A percentile compares a stretch with the other conserved stretches of the same genome.
phyloP scores from a whole-genome alignment of 2,797 vertebrate species.

The Arctocebus calabarensis region DNA sequence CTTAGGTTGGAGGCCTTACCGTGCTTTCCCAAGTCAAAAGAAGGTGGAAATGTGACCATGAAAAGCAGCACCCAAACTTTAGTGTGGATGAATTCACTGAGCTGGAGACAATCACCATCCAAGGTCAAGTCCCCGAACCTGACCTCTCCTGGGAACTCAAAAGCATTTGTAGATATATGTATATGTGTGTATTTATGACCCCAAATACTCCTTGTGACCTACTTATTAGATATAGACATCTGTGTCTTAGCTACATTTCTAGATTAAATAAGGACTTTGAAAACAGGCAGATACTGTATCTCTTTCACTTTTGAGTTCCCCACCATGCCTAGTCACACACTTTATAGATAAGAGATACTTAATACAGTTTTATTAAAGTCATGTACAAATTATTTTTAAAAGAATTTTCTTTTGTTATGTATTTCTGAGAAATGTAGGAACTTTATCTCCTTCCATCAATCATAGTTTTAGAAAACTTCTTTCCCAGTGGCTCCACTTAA shows the following conservation, averaged over 20 bases:
- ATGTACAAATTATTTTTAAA: neutral
- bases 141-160: too few species aligned
- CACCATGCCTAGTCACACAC: neutral
- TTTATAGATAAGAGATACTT: neutral
- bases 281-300: neutral
- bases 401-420: slow-evolving; percentile 39
- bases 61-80: neutral
- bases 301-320: neutral
- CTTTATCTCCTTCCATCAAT: slow-evolving; percentile 58
- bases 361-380: neutral
- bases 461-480: slow-evolving; percentile 78
- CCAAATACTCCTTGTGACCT: neutral
- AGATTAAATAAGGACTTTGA: neutral
- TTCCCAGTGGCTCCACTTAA: slow-evolving; percentile 80
- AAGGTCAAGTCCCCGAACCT: neutral
- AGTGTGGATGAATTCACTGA: neutral
- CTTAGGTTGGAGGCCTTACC: neutral
- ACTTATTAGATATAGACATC: neutral
- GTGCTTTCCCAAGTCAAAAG: neutral
- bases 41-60: neutral
- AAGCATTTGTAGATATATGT: neutral
- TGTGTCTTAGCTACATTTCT: neutral
- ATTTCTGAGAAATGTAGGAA: slow-evolving; percentile 57
- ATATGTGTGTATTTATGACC: neutral
- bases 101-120: neutral